Evolutionary conservation across 30 jellyfish, hydroid and myxozoan genomes (phyloP).

Genomic region (Haliclystus octoradiatus): DNA sequence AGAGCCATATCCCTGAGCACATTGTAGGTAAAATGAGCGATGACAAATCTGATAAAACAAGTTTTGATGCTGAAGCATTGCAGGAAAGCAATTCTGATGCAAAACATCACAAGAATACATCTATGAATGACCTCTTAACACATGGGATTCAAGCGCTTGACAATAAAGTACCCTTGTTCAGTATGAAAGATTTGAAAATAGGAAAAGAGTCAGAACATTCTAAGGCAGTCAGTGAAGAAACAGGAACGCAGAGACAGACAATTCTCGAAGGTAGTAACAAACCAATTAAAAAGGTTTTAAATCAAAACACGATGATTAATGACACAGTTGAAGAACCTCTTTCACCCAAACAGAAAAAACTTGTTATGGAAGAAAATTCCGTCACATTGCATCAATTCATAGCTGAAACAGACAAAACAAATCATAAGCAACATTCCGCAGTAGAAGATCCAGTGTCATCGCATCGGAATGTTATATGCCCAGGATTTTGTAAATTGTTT

Average conservation of each 20-base stretch:
- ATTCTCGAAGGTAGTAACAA: not conserved
- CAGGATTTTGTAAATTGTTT: slow-evolving; percentile 43
- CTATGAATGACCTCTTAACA: not conserved
- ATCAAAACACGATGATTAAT: not conserved
- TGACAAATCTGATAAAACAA: not conserved
- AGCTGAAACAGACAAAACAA: not conserved
- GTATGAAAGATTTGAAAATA: not conserved
- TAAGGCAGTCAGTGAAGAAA: not conserved
- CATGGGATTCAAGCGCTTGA: not conserved
- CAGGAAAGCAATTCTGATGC: not conserved
- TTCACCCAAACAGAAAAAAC: not conserved
- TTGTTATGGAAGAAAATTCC: not conserved
- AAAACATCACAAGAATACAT: not conserved
- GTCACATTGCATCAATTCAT: not conserved
- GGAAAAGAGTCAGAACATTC: not conserved
- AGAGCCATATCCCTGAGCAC: no score
- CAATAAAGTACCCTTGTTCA: not conserved
- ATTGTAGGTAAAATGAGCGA: not conserved
- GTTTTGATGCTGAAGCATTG: not conserved
- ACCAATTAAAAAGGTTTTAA: not conserved
- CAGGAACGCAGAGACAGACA: not conserved
- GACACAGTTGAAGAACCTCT: not conserved
- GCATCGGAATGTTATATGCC: slow-evolving; percentile 16
- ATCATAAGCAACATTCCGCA: not conserved
- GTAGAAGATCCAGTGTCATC: not conserved